phyloP scores from a whole-genome alignment of 2,888 invertebrate genomes.

The Flabesymbios commensalis region DNA sequence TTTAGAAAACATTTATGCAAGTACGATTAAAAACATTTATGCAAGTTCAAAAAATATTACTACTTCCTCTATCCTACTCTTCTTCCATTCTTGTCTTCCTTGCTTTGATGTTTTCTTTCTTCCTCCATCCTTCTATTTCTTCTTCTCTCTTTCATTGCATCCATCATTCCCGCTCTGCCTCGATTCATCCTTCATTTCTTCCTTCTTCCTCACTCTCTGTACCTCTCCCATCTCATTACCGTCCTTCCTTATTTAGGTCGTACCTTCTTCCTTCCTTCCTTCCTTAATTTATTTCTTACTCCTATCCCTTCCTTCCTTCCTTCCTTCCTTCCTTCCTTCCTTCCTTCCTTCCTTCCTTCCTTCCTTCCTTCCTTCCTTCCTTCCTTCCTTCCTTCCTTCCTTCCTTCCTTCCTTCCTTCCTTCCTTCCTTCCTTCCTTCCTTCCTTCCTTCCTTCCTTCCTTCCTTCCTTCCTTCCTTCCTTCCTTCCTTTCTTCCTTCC shows the following conservation, averaged over 20 bases:
- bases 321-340: background rate
- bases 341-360: background rate
- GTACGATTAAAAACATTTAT: too few species aligned
- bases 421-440: background rate
- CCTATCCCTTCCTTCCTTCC: background rate
- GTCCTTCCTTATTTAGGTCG: background rate
- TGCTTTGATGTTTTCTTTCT: too few species aligned
- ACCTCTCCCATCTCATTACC: background rate
- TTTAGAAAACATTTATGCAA: too few species aligned
- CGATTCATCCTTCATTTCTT: background rate
- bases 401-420: background rate
- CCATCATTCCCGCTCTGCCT: background rate
- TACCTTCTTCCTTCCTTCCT: background rate
- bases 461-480: background rate
- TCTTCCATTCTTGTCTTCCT: too few species aligned
- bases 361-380: background rate
- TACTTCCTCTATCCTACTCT: too few species aligned
- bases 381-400: background rate
- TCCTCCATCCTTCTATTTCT: background rate
- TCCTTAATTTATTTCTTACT: background rate
- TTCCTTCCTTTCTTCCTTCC: background rate
- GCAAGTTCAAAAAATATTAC: too few species aligned
- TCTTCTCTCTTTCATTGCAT: too few species aligned
- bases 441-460: background rate
- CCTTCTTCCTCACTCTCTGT: background rate